Evolutionary conservation across 2,113 vertebrate genomes (phyloP), one percentile per base, ranked within the genome.

Genomic region (Diphyllodes magnificus): DNA sequence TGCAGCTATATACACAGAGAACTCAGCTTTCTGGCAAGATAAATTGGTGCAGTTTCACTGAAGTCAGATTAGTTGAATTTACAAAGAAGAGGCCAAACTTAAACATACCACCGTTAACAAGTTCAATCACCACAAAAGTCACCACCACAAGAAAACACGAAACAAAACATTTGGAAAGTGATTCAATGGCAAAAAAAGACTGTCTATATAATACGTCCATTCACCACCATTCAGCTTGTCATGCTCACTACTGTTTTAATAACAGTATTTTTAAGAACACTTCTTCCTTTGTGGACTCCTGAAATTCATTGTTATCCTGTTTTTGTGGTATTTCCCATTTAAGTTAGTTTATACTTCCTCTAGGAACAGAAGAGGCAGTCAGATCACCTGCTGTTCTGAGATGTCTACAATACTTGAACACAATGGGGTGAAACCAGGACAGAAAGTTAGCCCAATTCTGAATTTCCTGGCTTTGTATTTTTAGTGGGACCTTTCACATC

Each of bases 401-500:
- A 78, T 59, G 64, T 69, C 73, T 78, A 69, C 86, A 88, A 71
- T 42, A 66, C 63, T 81, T 31, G 45, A 94, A 86, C 59, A 94
- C 93, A 86, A 96, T 90, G 85, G 91, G 88, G 80, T 86, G 85
- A 91, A 92, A 88, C 59, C 84, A 94, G 90, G 68, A 87, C 83
- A 96, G 56, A 93, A 87, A 59, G 54, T 73, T 82, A 86, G 89
- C 85, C 72, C 73, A 79, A 70, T 75, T 66, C 47, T 69, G 57
- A 19, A 83, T 92, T 95, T 97, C 97, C 93, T 93, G 95, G 87
- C 95, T 96, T 97, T 96, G 93, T 93, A 82, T 78, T 95, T 92
- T 80, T 15, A 72, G 73, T 82, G 65, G n/a, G 76, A 87, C 56
- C 57, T 90, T 97, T 78, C 94, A 90, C 64, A 70, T 91, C 15